Conservation (phyloP, 1,140 invertebrate genomes). For the Diorhabda elongata region DNA sequence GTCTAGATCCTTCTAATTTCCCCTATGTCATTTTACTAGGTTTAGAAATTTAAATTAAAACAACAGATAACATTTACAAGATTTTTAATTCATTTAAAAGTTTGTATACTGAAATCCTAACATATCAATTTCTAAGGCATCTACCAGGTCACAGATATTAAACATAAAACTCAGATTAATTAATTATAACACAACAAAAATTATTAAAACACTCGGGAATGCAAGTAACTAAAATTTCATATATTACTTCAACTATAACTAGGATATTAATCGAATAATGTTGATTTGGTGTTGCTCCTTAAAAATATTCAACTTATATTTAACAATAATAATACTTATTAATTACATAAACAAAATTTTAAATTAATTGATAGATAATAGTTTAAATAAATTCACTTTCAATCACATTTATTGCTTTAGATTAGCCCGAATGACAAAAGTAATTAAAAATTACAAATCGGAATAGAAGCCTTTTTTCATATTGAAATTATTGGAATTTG, state of each 20-base stretch:
- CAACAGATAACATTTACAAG: slow-evolving; percentile 19
- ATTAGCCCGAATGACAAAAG: too few species aligned
- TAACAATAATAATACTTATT: slow-evolving; percentile 14
- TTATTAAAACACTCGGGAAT: slow-evolving; percentile 23
- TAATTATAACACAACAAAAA: slow-evolving; percentile 25
- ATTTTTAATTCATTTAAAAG: slow-evolving; percentile 25
- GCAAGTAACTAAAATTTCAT: slow-evolving; percentile 14
- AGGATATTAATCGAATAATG: slow-evolving; percentile 12
- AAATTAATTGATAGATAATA: too few species aligned
- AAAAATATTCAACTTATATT: slow-evolving; percentile 11
- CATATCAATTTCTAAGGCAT: slow-evolving; percentile 34
- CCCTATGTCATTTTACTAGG: neutral
- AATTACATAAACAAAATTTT: neutral
- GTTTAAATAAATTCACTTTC: too few species aligned
- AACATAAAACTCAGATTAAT: slow-evolving; percentile 23
- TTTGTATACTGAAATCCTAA: slow-evolving; percentile 29
- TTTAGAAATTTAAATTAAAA: slow-evolving; percentile 25
- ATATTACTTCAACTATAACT: slow-evolving; percentile 9
- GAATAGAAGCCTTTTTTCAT: too few species aligned
- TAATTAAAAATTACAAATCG: too few species aligned
- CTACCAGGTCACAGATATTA: slow-evolving; percentile 37
- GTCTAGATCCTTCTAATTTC: slow-evolving; percentile 4
- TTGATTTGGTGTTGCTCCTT: slow-evolving; percentile 20
- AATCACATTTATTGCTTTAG: too few species aligned
- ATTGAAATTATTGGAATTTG: too few species aligned